Evolutionary conservation across 2,797 vertebrate species (phyloP).

Genomic region (Muscicapa striata): DNA sequence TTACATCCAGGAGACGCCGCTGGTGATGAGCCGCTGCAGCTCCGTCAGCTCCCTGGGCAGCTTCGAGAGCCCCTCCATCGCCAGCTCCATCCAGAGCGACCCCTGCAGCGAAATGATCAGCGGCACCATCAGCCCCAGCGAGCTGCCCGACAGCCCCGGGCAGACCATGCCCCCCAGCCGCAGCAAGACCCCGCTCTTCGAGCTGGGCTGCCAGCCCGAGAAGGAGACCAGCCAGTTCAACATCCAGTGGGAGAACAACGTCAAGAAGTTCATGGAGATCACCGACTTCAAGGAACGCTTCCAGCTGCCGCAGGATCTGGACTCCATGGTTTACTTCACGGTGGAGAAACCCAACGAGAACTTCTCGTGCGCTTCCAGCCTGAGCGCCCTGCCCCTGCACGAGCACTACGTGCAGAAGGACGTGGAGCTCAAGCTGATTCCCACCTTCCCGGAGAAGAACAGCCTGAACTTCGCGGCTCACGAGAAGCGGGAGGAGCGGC

Average conservation of each 20-base stretch:
- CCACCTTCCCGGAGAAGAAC: slow-evolving; percentile 86
- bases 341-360: slow-evolving; percentile 98
- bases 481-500: slow-evolving; percentile 79
- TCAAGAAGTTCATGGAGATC: slow-evolving; percentile 95
- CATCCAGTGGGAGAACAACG: slow-evolving; percentile 93
- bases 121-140: slow-evolving; percentile 95
- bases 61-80: slow-evolving; percentile 95
- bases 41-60: slow-evolving; percentile 97
- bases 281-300: slow-evolving; percentile 94
- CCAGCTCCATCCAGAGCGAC: slow-evolving; percentile 97
- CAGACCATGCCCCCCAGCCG: slow-evolving; percentile 99
- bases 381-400: slow-evolving; percentile 94
- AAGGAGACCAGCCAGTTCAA: slow-evolving; percentile 83
- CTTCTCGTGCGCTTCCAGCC: slow-evolving; percentile 98
- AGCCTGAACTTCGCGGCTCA: slow-evolving; percentile 77
- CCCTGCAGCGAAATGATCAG: slow-evolving; percentile 97
- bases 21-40: slow-evolving; percentile 97
- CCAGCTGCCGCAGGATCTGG: slow-evolving; percentile 91
- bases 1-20: slow-evolving; percentile 95
- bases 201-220: slow-evolving; percentile 79
- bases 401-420: slow-evolving; percentile 98
- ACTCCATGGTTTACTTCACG: slow-evolving; percentile 96
- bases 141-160: slow-evolving; percentile 96
- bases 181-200: slow-evolving; percentile 94
- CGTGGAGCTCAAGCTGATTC: slow-evolving; percentile 93